Percentiles rank a stretch among this genome's conserved stretches.
phyloP scores from a whole-genome alignment of 1,140 invertebrate genomes.

The Paracyclopina nana region DNA sequence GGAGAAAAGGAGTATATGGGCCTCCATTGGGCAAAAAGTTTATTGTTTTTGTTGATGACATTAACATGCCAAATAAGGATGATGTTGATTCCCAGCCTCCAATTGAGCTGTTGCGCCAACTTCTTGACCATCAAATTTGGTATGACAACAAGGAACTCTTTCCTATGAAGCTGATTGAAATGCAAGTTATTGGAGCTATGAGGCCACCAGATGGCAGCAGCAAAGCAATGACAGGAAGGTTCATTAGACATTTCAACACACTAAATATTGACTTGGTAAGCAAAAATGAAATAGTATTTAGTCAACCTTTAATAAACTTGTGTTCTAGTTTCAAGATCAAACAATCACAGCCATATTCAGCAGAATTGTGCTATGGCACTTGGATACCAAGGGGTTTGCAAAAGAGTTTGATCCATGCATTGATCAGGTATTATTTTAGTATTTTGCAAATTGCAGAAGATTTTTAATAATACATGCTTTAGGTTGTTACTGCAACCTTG shows the following conservation, averaged over 20 bases:
- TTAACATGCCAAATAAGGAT: conserved; percentile 74
- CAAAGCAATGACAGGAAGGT: conserved; percentile 61
- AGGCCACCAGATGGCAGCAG: conserved; percentile 58
- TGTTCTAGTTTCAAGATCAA: too few species aligned
- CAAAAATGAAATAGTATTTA: conserved; percentile 54
- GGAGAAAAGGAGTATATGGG: conserved; percentile 80
- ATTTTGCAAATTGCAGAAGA: conserved; percentile 89
- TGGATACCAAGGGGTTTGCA: conserved; percentile 77
- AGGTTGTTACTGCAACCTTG: conserved; percentile 65
- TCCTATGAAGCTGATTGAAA: conserved; percentile 64
- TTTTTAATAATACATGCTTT: conserved; percentile 75
- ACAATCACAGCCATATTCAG: too few species aligned
- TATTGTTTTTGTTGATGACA: conserved; percentile 80
- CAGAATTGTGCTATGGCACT: conserved; percentile 80
- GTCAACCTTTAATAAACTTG: too few species aligned
- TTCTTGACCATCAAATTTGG: conserved; percentile 75
- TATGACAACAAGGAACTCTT: conserved; percentile 72
- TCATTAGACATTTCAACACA: conserved; percentile 72
- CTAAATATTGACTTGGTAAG: conserved; percentile 80
- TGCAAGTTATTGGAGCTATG: conserved; percentile 59
- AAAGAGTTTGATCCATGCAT: conserved; percentile 87
- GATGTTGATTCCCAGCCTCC: conserved; percentile 50
- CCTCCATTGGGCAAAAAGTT: conserved; percentile 70
- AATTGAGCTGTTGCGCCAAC: conserved; percentile 71
- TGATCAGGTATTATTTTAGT: too few species aligned